phyloP scores from a whole-genome alignment of 1,140 invertebrate species.

The Bilobella aurantiaca region DNA sequence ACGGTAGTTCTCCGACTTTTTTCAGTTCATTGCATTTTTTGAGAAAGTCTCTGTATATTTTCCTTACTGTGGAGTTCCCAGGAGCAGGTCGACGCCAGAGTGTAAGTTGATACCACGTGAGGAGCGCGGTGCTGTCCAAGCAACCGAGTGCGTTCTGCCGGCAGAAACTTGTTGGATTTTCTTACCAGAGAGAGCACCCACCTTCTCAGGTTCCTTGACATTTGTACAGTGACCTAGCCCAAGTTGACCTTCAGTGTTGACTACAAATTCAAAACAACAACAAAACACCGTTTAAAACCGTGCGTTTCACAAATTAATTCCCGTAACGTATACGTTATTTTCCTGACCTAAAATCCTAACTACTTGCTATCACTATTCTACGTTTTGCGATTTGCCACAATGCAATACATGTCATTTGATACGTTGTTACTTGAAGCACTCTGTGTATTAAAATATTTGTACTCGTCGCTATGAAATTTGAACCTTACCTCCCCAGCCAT shows the following conservation, averaged over 20 bases:
- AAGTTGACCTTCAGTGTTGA: constrained; percentile 47
- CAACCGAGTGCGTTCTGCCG: constrained; percentile 53
- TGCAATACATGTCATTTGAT: too few relatives aligned
- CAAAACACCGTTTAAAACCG: too few relatives aligned
- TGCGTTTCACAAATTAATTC: too few relatives aligned
- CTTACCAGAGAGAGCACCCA: constrained; percentile 47
- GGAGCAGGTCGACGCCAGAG: constrained; percentile 26
- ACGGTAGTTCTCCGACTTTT: too few relatives aligned
- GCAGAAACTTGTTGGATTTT: constrained; percentile 52
- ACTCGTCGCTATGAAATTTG: too few relatives aligned
- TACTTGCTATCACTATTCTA: too few relatives aligned
- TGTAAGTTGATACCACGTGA: constrained; percentile 26
- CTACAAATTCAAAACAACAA: too few relatives aligned
- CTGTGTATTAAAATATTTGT: too few relatives aligned
- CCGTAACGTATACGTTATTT: too few relatives aligned
- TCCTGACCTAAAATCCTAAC: too few relatives aligned
- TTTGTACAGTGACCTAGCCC: constrained; percentile 48
- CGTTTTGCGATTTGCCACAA: too few relatives aligned
- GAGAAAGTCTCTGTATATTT: not conserved
- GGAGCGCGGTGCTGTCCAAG: constrained; percentile 49
- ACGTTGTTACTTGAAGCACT: too few relatives aligned
- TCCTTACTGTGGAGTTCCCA: constrained; percentile 27
- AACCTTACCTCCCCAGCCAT: constrained; percentile 54
- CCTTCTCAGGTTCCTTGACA: constrained; percentile 48
- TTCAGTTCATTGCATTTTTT: not conserved